phyloP scores from a whole-genome alignment of 1,140 invertebrate species.

The Streblospio benedicti region DNA sequence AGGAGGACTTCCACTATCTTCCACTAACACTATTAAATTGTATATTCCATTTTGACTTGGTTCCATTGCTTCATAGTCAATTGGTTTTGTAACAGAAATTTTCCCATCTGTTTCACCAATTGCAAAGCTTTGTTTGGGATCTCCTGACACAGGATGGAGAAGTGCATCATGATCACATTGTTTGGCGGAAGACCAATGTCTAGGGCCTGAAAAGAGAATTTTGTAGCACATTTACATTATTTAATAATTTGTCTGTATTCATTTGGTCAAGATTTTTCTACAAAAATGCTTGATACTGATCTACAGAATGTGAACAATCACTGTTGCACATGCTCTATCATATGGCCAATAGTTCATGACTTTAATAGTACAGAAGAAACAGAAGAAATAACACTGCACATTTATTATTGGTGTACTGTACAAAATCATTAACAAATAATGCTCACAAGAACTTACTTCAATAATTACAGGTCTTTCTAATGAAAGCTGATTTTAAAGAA shows the following conservation, averaged over 20 bases:
- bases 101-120: slow-evolving; percentile 65
- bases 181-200: slow-evolving; percentile 60
- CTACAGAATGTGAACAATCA: too few relatives aligned
- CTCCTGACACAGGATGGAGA: slow-evolving; percentile 68
- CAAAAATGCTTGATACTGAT: too few relatives aligned
- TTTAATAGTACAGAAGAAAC: too few relatives aligned
- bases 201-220: too few relatives aligned
- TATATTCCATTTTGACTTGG: slow-evolving; percentile 54
- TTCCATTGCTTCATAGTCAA: slow-evolving; percentile 67
- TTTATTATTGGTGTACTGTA: background rate
- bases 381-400: too few relatives aligned
- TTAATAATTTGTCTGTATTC: too few relatives aligned
- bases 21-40: slow-evolving; percentile 66
- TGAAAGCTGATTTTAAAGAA: slow-evolving; percentile 68
- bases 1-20: slow-evolving; percentile 68
- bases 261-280: too few relatives aligned
- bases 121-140: slow-evolving; percentile 65
- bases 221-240: too few relatives aligned
- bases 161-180: slow-evolving; percentile 71
- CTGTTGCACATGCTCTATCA: too few relatives aligned
- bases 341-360: too few relatives aligned
- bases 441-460: slow-evolving; percentile 70
- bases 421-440: background rate
- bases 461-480: slow-evolving; percentile 69
- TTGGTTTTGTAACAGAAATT: slow-evolving; percentile 57